These are phyloP conservation scores for Danio aesculapii DNA, from an alignment of 2,797 vertebrate genomes.

Conservation along the genomic window DNA sequence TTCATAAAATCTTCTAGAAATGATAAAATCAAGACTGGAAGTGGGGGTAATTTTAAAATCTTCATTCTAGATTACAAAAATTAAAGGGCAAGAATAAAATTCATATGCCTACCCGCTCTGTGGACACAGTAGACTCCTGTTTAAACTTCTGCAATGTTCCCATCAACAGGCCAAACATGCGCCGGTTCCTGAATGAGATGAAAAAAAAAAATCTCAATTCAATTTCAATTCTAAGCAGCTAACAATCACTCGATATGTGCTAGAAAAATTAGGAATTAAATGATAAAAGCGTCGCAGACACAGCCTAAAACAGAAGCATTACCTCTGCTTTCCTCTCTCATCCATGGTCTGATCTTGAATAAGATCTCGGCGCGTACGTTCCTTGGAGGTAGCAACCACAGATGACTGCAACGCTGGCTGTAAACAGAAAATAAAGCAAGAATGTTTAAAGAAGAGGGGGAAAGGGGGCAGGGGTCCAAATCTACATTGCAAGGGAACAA, in stretches of 20 bases:
- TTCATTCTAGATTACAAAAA: background rate
- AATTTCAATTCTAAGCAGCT: background rate
- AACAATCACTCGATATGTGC: no score
- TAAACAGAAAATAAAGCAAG: background rate
- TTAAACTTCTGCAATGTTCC: conserved; percentile 99
- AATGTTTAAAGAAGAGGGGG: background rate
- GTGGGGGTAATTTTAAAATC: no score
- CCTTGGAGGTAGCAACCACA: conserved; percentile 99
- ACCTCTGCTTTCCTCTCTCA: conserved; percentile 98
- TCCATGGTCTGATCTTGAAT: conserved; percentile 99
- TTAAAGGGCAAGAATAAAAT: background rate
- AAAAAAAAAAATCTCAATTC: background rate
- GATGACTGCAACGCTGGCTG: conserved; percentile 99
- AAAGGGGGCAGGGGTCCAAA: background rate
- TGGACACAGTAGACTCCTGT: conserved; percentile 94
- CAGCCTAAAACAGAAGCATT: background rate
- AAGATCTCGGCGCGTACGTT: conserved; percentile 97
- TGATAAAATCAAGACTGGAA: no score
- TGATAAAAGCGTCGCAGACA: background rate
- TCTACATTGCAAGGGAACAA: background rate
- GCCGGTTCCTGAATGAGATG: conserved; percentile 89
- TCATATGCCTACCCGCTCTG: conserved; percentile 87
- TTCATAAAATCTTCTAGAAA: no score
- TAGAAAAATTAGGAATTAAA: background rate
- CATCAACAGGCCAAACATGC: conserved; percentile 99